These are phyloP conservation scores for Druon quercuslanigerum DNA, from an alignment of 1,140 invertebrate genomes.

Conservation along the genomic window DNA sequence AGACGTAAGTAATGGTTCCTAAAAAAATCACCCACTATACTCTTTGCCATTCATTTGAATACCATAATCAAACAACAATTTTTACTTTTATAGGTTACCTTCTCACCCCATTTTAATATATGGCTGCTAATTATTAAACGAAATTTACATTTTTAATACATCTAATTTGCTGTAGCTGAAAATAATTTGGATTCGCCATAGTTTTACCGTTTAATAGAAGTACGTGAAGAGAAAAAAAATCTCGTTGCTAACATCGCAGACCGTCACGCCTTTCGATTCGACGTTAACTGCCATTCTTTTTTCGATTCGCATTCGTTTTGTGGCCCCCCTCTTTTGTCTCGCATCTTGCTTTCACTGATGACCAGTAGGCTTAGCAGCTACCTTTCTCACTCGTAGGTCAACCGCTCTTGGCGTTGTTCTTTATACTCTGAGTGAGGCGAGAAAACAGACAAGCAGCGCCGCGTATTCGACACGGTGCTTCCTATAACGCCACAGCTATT, in stretches of 20 bases:
- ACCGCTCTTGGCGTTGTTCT: constrained; percentile 42
- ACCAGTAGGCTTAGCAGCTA: constrained; percentile 35
- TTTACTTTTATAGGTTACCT: too few relatives aligned
- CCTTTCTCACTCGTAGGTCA: constrained; percentile 51
- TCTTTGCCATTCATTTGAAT: constrained; percentile 35
- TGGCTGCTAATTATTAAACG: background rate
- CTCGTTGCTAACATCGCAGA: constrained; percentile 37
- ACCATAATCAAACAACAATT: background rate
- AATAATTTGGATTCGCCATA: background rate
- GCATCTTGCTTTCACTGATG: constrained; percentile 31
- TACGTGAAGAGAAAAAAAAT: background rate
- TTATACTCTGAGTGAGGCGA: constrained; percentile 41
- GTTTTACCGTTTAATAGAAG: background rate
- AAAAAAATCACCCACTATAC: constrained; percentile 43
- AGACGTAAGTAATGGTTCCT: constrained; percentile 61
- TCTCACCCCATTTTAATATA: too few relatives aligned
- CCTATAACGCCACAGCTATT: constrained; percentile 51
- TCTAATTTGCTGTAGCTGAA: background rate
- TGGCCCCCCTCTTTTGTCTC: constrained; percentile 4
- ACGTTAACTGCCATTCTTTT: constrained; percentile 48
- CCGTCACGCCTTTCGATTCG: constrained; percentile 49
- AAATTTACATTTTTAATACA: background rate
- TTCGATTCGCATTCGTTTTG: constrained; percentile 37
- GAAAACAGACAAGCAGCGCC: constrained; percentile 50
- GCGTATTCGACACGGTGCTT: constrained; percentile 51